phyloP scores from a whole-genome alignment of 2,113 vertebrate species.

The Phyllostomus discolor region DNA sequence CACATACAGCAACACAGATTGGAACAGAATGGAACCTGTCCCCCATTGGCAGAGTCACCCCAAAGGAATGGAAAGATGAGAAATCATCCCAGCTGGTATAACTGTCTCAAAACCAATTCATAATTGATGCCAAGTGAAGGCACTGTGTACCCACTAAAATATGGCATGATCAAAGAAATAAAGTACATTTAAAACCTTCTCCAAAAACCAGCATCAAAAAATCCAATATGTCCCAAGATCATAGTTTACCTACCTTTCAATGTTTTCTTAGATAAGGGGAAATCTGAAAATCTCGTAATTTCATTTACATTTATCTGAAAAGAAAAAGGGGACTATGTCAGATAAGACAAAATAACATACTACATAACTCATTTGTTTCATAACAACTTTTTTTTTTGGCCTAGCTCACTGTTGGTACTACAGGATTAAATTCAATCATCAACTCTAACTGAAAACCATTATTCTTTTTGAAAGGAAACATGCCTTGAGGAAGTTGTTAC shows the following conservation, averaged over 20 bases:
- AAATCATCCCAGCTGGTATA: too few species aligned
- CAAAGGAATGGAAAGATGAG: too few species aligned
- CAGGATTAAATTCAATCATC: neutral
- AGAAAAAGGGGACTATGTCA: slow-evolving; percentile 1
- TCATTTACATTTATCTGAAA: slow-evolving; percentile 89
- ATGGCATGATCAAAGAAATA: too few species aligned
- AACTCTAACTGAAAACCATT: slow-evolving; percentile 25
- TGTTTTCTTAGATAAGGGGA: slow-evolving; percentile 95
- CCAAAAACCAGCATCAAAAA: neutral
- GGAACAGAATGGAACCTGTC: too few species aligned
- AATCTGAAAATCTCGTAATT: slow-evolving; percentile 93
- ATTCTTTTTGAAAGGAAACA: neutral
- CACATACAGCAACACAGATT: too few species aligned
- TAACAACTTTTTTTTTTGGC: neutral
- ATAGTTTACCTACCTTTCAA: slow-evolving; percentile 83
- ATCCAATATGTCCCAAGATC: neutral
- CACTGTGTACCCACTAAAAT: too few species aligned
- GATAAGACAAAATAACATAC: neutral
- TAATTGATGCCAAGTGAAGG: too few species aligned
- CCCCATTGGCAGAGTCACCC: too few species aligned
- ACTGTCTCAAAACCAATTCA: too few species aligned
- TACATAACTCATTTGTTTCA: neutral
- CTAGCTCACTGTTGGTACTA: neutral
- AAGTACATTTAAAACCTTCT: too few species aligned
- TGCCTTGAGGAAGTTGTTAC: neutral